These are phyloP conservation scores for Chelon labrosus DNA, from an alignment of 2,797 vertebrate species.

Conservation along the genomic window DNA sequence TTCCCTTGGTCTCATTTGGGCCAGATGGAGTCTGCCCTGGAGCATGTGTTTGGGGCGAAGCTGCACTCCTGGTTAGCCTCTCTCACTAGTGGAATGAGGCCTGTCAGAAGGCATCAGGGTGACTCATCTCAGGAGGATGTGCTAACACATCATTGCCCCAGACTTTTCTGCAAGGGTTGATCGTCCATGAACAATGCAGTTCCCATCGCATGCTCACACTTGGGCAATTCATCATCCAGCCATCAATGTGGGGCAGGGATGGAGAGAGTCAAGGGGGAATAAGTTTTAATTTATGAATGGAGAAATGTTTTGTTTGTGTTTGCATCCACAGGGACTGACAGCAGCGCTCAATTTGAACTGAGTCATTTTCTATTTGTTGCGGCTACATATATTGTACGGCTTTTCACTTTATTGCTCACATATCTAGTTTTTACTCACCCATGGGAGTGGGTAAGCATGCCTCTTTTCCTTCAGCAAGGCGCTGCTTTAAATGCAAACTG, in stretches of 20 bases:
- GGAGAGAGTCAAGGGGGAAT: constrained; percentile 22
- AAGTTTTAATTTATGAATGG: constrained; percentile 61
- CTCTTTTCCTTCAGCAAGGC: constrained; percentile 10
- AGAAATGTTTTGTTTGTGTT: constrained; percentile 50
- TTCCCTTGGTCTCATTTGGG: constrained; percentile 77
- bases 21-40: constrained; percentile 79
- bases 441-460: neutral
- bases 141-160: constrained; percentile 80
- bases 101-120: constrained; percentile 83
- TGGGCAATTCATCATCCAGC: constrained; percentile 74
- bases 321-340: constrained; percentile 28
- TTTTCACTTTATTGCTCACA: constrained; percentile 21
- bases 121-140: constrained; percentile 80
- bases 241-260: constrained; percentile 26
- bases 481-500: constrained; percentile 28
- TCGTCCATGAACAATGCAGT: constrained; percentile 81
- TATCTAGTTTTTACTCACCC: constrained; percentile 9
- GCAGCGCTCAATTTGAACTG: constrained; percentile 26
- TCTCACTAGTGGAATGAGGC: constrained; percentile 78
- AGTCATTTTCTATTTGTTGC: constrained; percentile 39
- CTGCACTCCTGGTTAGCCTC: constrained; percentile 76
- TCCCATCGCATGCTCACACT: constrained; percentile 68
- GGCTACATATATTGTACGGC: constrained; percentile 1
- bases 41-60: constrained; percentile 80
- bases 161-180: constrained; percentile 76